A percentile compares a stretch with the other conserved stretches of the same genome.
These are phyloP conservation scores for Stichodactyla mertensii DNA, from an alignment of 64 coral and sea anemone genomes.

Conservation along the genomic window DNA sequence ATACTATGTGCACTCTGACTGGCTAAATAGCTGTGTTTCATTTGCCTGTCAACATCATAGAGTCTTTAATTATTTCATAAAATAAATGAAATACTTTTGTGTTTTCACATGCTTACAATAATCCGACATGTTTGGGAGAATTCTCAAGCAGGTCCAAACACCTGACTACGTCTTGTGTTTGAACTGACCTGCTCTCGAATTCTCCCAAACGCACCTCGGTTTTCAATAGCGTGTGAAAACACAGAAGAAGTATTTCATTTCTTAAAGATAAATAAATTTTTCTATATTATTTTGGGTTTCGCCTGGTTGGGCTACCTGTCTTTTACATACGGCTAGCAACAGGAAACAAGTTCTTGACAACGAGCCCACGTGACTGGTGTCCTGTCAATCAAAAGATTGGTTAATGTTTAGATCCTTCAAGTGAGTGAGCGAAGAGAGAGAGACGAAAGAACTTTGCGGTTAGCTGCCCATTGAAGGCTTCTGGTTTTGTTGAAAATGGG, in stretches of 20 bases:
- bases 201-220: too few species aligned
- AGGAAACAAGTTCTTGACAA: neutral
- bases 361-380: slow-evolving; percentile 60
- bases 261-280: neutral
- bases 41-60: too few species aligned
- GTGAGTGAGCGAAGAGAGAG: neutral
- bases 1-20: too few species aligned
- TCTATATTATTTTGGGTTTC: neutral
- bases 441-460: slow-evolving; percentile 23
- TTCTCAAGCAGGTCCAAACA: too few species aligned
- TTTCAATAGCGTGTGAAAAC: too few species aligned
- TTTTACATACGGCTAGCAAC: neutral
- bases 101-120: too few species aligned
- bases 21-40: too few species aligned
- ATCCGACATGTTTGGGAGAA: too few species aligned
- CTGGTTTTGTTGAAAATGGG: slow-evolving; percentile 48
- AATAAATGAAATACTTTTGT: too few species aligned
- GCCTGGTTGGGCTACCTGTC: neutral
- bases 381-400: slow-evolving; percentile 63
- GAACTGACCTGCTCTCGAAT: too few species aligned
- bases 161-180: too few species aligned
- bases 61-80: too few species aligned
- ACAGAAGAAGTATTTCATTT: neutral
- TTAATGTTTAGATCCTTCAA: slow-evolving; percentile 21
- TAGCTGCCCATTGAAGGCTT: slow-evolving; percentile 32